These are phyloP conservation scores for Benitochromis conjunctus DNA, from an alignment of 2,113 vertebrate genomes.

Conservation along the genomic window DNA sequence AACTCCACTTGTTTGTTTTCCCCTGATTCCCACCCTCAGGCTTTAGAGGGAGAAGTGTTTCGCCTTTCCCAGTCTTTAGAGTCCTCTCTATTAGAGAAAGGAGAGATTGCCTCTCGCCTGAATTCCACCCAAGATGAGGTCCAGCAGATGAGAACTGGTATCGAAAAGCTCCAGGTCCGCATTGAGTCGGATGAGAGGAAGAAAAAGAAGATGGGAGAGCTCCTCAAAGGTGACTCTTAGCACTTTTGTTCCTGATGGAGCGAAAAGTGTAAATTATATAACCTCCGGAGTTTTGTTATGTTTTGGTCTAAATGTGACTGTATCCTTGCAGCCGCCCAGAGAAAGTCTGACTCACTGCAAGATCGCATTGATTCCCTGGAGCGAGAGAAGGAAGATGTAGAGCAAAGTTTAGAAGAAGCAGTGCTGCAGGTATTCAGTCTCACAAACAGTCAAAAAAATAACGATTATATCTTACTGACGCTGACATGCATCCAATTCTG, in stretches of 20 bases:
- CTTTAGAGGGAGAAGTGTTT: conserved; percentile 71
- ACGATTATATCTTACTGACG: background rate
- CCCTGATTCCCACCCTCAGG: background rate
- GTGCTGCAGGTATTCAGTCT: conserved; percentile 71
- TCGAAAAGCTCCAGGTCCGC: conserved; percentile 85
- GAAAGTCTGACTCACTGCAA: conserved; percentile 73
- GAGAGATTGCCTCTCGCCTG: conserved; percentile 79
- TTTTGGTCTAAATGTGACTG: background rate
- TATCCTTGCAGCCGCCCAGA: conserved; percentile 61
- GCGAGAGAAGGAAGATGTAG: conserved; percentile 67
- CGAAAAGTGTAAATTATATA: background rate
- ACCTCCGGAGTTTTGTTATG: background rate
- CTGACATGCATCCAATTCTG: background rate
- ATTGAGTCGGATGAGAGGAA: conserved; percentile 88
- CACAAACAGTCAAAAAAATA: background rate
- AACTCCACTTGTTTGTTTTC: fast-evolving
- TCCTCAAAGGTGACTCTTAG: conserved; percentile 68
- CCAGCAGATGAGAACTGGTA: conserved; percentile 78
- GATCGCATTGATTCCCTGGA: conserved; percentile 68
- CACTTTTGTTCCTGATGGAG: background rate
- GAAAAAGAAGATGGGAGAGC: conserved; percentile 70
- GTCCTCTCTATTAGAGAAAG: conserved; percentile 79
- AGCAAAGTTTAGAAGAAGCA: conserved; percentile 71
- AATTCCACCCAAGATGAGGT: conserved; percentile 83
- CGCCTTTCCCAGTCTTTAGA: conserved; percentile 77